A percentile compares a stretch with the other conserved stretches of the same genome.
Conservation (phyloP, 2,888 invertebrate species). For the Ceramica pisi region DNA sequence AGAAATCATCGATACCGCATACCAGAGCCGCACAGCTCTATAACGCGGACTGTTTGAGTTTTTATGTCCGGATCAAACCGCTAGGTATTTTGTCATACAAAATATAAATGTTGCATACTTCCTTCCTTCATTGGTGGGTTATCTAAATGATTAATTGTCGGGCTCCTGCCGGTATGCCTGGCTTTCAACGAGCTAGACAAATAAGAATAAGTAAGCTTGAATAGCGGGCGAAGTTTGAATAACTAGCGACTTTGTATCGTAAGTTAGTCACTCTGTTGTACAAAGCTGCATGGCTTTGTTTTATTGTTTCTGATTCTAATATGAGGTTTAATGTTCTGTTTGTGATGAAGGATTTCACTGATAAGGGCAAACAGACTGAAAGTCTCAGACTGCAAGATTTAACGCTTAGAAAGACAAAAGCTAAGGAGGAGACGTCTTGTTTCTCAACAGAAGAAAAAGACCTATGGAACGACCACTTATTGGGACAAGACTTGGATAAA, state of each 20-base stretch:
- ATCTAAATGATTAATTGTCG: constrained; percentile 89
- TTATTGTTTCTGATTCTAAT: constrained; percentile 1
- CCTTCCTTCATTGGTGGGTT: constrained; percentile 90
- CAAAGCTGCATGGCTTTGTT: not conserved
- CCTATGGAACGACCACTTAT: not conserved
- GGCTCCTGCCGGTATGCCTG: constrained; percentile 76
- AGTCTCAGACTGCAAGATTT: not conserved
- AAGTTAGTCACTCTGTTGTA: constrained; percentile 6
- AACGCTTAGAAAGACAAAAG: not conserved
- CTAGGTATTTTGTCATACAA: constrained; percentile 90
- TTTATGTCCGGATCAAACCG: constrained; percentile 90
- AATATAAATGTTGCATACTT: constrained; percentile 90
- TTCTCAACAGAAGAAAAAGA: no score
- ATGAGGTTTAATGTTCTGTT: not conserved
- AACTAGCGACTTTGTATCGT: constrained; percentile 36
- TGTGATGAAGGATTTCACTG: not conserved
- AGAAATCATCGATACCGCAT: constrained; percentile 44
- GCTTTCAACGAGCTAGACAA: constrained; percentile 78
- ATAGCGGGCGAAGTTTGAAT: constrained; percentile 57
- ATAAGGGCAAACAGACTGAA: not conserved
- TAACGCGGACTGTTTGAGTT: constrained; percentile 84
- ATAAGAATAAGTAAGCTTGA: constrained; percentile 66
- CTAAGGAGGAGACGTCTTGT: not conserved
- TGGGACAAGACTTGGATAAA: not conserved
- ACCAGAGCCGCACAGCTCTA: constrained; percentile 70